Evolutionary conservation across 2,797 vertebrate species (phyloP), one percentile per base, ranked within the genome.

Genomic region (Malurus leucopterus): DNA sequence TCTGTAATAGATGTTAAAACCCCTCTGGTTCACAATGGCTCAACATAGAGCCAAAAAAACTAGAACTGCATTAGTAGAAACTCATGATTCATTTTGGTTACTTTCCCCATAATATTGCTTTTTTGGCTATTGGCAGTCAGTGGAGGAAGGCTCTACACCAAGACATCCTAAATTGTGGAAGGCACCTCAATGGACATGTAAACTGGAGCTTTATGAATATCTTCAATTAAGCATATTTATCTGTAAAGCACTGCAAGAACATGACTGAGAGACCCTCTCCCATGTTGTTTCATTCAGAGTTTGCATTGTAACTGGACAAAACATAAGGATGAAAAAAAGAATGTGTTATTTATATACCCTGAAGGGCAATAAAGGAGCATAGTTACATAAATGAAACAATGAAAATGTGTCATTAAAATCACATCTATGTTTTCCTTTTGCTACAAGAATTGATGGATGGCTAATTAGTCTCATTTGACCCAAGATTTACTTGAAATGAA

Each of bases 371-470:
- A 73, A 65, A 84, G 12, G 16, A 81, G 7, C n/a, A 44, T 6
- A 75, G 27, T 51, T 64, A 55, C 44, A 62, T 49, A 75, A 86
- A 41, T 6, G 8, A 64, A 88, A 59, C 51, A 72, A 51, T 51
- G 20, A 24, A 73, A 89, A 50, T 8, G 12, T 36, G 70, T 43
- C 30, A 34, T 59, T 79, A 59, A 84, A 72, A 47, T 86, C 24
- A 67, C 57, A 49, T 40, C 15, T 59, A 32, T 32, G 15, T 41
- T 63, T 91, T 75, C 71, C 43, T 84, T 89, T 75, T 73, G 41
- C 26, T 0, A 0, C 1, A 1, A 6, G 24, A 55, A 16, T 9
- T 55, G 59, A 50, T 61, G 43, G 21, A 50, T 65, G 18, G 20
- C 21, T 58, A 36, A 84, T 76, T 76, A 83, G 9, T 29, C 63